Base-by-base conservation (phyloP, 2,888 invertebrate genomes). In the Pherbina coryleti region DNA sequence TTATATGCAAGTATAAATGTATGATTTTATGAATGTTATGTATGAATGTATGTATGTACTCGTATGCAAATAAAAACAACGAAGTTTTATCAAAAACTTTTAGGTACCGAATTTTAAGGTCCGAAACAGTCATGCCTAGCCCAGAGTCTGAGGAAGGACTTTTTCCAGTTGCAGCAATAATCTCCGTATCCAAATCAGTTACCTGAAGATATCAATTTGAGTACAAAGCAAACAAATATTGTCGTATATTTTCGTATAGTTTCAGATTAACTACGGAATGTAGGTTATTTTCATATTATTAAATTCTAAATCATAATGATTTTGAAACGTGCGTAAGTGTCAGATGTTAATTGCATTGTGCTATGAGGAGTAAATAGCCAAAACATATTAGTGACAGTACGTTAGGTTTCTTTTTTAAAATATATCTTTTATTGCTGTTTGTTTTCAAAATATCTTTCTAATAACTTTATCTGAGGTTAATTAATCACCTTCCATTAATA, bases 121-220 rank as follows among this genome's bases (percentile, higher is more conserved):
- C 94, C 90, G 81, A 79, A 91, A 96, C 93, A 90, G 95, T 95
- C 91, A 96, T 93, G 90, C 97, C 97, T 90, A 97, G 94, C 89
- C 97, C 97, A 91, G 97, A 97, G 93, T 97, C 97, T 91, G 97
- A 97, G 90, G 96, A 96, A 85, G 97, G 96, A 88, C 96, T 95
- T 89, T 95, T 93, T 91, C 93, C 93, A 89, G 93, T 93, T 81
- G 89, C 87, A 81, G 89, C 89, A 84, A 87, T 87, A 81, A 90
- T 87, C 87, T 90, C 90, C 89, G 89, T 84, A 86, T 90, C 90
- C 85, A 89, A 87, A 84, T 90, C 89, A 78, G 89, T 88, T 83
- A 89, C 90, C 90, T 90, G 86, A 84, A 85, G 85, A 84, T 82
- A 82, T 83, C 83, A 83, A 81, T 80, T 85, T 82, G 85, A 84